phyloP scores from a whole-genome alignment of 2,888 invertebrate genomes.

The Neria commutata region DNA sequence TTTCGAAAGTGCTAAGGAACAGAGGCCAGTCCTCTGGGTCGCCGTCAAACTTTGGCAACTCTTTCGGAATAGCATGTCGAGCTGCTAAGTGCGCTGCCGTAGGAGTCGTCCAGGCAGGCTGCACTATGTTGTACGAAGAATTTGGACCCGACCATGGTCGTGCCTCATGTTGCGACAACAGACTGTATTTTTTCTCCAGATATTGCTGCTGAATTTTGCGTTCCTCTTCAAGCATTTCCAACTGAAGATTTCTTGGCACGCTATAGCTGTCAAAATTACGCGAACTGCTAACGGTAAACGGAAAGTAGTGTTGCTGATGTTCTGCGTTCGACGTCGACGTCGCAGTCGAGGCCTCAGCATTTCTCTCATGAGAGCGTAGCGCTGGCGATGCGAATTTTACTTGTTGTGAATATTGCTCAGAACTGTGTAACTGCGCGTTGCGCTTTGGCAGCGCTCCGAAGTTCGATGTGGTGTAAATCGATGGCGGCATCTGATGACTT shows the following conservation, averaged over 20 bases:
- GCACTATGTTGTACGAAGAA: neutral
- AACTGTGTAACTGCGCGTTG: too few relatives aligned
- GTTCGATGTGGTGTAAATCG: too few relatives aligned
- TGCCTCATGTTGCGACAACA: neutral
- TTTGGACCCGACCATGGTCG: neutral
- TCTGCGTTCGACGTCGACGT: too few relatives aligned
- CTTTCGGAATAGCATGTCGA: conserved; percentile 9
- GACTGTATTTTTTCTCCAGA: neutral
- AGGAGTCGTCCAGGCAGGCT: neutral
- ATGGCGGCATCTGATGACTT: too few relatives aligned
- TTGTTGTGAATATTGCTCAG: too few relatives aligned
- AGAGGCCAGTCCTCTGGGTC: conserved; percentile 23
- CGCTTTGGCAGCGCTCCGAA: too few relatives aligned
- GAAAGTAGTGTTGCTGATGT: too few relatives aligned
- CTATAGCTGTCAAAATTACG: too few relatives aligned
- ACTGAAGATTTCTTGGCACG: neutral
- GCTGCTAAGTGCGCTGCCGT: conserved; percentile 11
- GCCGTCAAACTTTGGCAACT: conserved; percentile 18
- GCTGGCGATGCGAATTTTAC: too few relatives aligned
- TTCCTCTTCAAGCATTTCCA: neutral
- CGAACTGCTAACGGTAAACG: too few relatives aligned
- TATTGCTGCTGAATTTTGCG: neutral
- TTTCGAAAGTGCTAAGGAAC: conserved; percentile 15
- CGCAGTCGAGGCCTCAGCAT: too few relatives aligned
- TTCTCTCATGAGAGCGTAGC: too few relatives aligned